These are phyloP conservation scores for Coccyzus lansbergi DNA, from an alignment of 2,797 vertebrate genomes.

Conservation along the genomic window DNA sequence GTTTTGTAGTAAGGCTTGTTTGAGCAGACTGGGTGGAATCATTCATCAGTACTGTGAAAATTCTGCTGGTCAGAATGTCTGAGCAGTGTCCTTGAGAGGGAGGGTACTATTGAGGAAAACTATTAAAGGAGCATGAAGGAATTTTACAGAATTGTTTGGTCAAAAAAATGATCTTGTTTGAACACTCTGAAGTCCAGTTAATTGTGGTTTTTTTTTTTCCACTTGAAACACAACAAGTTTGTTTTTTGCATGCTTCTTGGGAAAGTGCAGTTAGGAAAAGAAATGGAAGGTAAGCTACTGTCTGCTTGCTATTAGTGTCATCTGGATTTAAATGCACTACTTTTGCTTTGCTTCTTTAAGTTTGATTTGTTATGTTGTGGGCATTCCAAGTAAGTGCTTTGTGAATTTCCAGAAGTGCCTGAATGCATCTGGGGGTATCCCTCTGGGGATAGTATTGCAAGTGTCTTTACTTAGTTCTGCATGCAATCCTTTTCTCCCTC, in stretches of 20 bases:
- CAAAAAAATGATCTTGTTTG: slow-evolving; percentile 1
- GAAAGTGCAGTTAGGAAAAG: slow-evolving; percentile 81
- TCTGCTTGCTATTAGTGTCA: slow-evolving; percentile 44
- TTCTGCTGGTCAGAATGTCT: background rate
- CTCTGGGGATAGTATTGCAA: background rate
- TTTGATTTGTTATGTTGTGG: background rate
- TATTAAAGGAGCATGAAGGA: background rate
- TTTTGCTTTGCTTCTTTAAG: slow-evolving; percentile 53
- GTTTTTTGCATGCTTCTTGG: slow-evolving; percentile 84
- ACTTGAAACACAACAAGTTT: slow-evolving; percentile 73
- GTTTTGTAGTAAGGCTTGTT: background rate
- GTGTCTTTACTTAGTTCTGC: background rate
- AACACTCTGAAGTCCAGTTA: slow-evolving; percentile 40
- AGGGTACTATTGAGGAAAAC: background rate
- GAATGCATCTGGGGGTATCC: background rate
- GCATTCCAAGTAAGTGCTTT: background rate
- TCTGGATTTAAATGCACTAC: slow-evolving; percentile 17
- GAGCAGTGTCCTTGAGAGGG: background rate
- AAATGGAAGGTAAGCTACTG: slow-evolving; percentile 78
- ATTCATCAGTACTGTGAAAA: background rate
- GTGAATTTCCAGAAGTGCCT: slow-evolving; percentile 23
- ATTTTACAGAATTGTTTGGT: background rate
- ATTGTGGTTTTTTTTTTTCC: slow-evolving; percentile 7
- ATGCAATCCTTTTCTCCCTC: background rate
- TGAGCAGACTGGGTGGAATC: background rate